Evolutionary conservation across 2,113 vertebrate genomes (phyloP), one percentile per base, ranked within the genome.

Genomic region (Pluvialis apricaria): DNA sequence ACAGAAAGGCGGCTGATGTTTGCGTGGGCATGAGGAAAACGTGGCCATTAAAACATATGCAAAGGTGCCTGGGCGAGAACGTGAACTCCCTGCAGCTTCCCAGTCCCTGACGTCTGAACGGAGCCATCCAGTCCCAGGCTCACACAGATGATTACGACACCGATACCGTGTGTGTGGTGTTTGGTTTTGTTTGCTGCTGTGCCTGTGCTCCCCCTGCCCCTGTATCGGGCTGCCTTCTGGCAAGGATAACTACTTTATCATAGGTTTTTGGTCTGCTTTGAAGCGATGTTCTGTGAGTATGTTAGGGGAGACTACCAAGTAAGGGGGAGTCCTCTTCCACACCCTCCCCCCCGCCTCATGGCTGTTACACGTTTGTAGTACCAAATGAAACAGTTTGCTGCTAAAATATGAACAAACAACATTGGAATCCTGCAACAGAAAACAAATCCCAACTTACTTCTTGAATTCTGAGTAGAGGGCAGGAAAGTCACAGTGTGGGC

Each of bases 401-500:
- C 61, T 51, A 24, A 58, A 78, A 22, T 34, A 44, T 0, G 26
- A 85, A 55, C 15, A 52, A 70, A 24, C 7, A 66, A 24, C 7
- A 19, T 1, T 26, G 14, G 22, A 60, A 28, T 45, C 7, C 13
- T 78, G 24, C 64, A 92, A 13, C 2, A 55, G 44, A 22, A 70
- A 42, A 69, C 44, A 69, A n/a, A 38, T 21, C 18, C 25, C n/a
- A 66, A 98, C 99, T 98, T 98, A 99, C 99, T 72, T 96, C 77
- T 96, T 98, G 76, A 99, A 98, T 94, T 99, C 98, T 4, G 99
- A 99, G 86, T 99, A 98, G 31, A 99, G 98, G 11, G 99, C 99
- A 51, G 99, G 99, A 32, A 99, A 99, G 95, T 98, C 98, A 32
- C 99, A 99, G 51, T 98, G 98, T 0, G 99, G 99, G 97, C 99